Evolutionary conservation across 2,888 invertebrate species (phyloP).

Genomic region (Sylvicola fuscatus): DNA sequence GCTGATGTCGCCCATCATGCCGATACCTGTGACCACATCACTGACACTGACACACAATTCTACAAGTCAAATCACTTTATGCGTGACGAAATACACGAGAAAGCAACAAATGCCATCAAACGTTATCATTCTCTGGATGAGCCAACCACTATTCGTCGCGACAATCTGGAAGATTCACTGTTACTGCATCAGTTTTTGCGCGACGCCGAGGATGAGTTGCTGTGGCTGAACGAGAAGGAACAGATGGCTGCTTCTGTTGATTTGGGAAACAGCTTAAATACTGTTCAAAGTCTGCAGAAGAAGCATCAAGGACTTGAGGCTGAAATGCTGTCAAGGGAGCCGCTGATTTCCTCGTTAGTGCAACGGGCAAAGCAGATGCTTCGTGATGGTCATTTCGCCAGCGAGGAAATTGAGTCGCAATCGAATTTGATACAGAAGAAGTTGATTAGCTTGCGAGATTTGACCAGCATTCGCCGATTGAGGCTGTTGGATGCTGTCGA

Average conservation of each 20-base stretch:
- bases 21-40: constrained; percentile 60
- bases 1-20: constrained; percentile 66
- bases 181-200: constrained; percentile 73
- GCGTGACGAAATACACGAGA: constrained; percentile 62
- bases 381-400: constrained; percentile 69
- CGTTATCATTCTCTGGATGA: constrained; percentile 63
- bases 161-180: constrained; percentile 80
- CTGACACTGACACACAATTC: constrained; percentile 60
- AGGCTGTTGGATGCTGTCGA: constrained; percentile 63
- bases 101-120: constrained; percentile 44
- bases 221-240: constrained; percentile 72
- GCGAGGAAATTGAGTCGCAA: constrained; percentile 45
- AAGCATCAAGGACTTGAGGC: constrained; percentile 85
- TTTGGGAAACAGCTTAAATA: constrained; percentile 39
- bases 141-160: constrained; percentile 75
- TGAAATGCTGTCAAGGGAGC: constrained; percentile 69
- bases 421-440: constrained; percentile 45
- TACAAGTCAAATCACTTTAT: constrained; percentile 70
- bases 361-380: constrained; percentile 60
- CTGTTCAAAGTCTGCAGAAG: constrained; percentile 78
- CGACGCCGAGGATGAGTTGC: constrained; percentile 81
- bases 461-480: constrained; percentile 47
- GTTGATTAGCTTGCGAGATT: constrained; percentile 46
- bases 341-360: constrained; percentile 52
- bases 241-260: constrained; percentile 48